These are phyloP conservation scores for Eurystomus glaucurus DNA, from an alignment of 2,797 vertebrate species.

Conservation along the genomic window DNA sequence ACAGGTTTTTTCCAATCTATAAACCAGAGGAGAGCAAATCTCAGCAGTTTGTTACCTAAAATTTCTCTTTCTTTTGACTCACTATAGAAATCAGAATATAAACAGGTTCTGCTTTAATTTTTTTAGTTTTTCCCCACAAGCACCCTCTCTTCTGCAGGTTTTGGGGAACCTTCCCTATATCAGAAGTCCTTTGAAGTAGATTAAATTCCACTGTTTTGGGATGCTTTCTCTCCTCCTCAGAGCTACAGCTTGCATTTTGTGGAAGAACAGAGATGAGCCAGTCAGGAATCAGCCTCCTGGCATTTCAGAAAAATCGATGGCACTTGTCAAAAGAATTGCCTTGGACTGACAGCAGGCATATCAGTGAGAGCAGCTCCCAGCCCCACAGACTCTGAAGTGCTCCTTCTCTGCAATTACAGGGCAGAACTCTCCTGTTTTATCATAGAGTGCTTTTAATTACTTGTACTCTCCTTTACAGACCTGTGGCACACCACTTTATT, in stretches of 20 bases:
- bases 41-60: not conserved
- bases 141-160: not conserved
- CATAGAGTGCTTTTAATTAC: not conserved
- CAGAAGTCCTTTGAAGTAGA: rapidly evolving
- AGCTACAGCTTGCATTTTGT: not conserved
- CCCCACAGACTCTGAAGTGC: not conserved
- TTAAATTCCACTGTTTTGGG: not conserved
- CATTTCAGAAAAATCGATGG: conserved; percentile 39
- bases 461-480: not conserved
- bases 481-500: not conserved
- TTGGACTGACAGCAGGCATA: not conserved
- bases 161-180: not conserved
- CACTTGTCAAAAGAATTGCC: not conserved
- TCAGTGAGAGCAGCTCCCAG: not conserved
- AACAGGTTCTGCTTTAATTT: not conserved
- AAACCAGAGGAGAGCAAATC: conserved; percentile 15
- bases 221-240: not conserved
- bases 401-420: not conserved
- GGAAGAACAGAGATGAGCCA: not conserved
- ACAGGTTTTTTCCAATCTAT: not conserved
- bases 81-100: not conserved
- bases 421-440: not conserved
- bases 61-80: not conserved
- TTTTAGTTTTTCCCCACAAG: not conserved
- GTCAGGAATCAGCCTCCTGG: not conserved